Conservation (phyloP, 37 sponge, comb jelly and placozoan genomes). For the Chondrosia reniformis region DNA sequence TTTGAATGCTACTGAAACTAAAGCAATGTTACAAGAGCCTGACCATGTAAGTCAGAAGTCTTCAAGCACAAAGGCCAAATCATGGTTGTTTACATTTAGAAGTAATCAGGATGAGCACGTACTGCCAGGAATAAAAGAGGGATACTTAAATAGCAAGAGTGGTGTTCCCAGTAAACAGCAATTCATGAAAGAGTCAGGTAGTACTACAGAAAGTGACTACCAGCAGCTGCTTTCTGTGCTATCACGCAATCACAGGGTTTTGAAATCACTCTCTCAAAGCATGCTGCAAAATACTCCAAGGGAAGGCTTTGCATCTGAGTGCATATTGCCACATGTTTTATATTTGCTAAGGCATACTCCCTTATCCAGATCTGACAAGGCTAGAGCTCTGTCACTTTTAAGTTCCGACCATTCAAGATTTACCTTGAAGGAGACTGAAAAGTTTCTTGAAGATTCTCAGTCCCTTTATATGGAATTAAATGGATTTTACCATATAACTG, state of each 20-base stretch:
- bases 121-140: constrained; percentile 53
- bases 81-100: too few species aligned
- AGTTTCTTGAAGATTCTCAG: neutral
- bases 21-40: too few species aligned
- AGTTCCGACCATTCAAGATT: neutral
- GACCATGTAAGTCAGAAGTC: too few species aligned
- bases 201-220: neutral
- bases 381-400: neutral
- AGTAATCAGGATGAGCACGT: too few species aligned
- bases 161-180: constrained; percentile 16
- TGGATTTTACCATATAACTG: constrained; percentile 10
- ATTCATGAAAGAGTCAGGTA: neutral
- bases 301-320: constrained; percentile 10
- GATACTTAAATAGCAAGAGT: constrained; percentile 14
- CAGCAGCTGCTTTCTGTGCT: constrained; percentile 45
- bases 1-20: too few species aligned
- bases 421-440: neutral
- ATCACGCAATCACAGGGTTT: constrained; percentile 55
- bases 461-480: constrained; percentile 3
- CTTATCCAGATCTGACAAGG: constrained; percentile 3
- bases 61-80: too few species aligned
- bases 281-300: constrained; percentile 11
- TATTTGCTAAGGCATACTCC: neutral
- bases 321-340: neutral
- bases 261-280: constrained; percentile 31